These are phyloP conservation scores for Dicranocentrus wangi DNA, from an alignment of 2,888 invertebrate genomes.

Conservation along the genomic window DNA sequence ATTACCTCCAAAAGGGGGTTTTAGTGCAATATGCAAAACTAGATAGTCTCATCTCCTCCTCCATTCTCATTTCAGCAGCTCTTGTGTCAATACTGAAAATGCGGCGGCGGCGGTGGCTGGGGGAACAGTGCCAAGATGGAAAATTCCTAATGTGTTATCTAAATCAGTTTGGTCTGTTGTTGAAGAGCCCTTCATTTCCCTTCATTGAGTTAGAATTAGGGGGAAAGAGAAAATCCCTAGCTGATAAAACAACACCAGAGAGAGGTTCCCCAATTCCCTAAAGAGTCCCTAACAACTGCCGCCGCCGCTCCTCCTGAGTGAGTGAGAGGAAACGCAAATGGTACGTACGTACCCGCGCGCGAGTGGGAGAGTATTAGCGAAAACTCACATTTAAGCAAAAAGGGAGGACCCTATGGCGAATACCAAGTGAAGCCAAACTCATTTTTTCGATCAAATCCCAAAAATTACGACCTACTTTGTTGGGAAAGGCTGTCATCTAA, in stretches of 20 bases:
- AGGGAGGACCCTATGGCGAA: background rate
- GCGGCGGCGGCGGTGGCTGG: too few species aligned
- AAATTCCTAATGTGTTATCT: slow-evolving; percentile 21
- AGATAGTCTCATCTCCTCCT: too few species aligned
- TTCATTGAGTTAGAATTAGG: slow-evolving; percentile 3
- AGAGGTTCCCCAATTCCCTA: background rate
- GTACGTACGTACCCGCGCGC: background rate
- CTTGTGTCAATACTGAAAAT: too few species aligned
- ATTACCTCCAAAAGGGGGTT: background rate
- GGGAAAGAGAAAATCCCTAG: background rate
- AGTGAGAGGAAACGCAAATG: too few species aligned
- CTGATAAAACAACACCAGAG: background rate
- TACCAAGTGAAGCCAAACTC: slow-evolving; percentile 15
- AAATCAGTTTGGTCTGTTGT: slow-evolving; percentile 5
- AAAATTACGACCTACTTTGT: slow-evolving; percentile 24
- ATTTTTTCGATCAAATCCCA: slow-evolving; percentile 43
- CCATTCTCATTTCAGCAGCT: background rate
- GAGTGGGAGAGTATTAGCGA: background rate
- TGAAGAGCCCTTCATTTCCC: slow-evolving; percentile 13
- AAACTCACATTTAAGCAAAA: background rate
- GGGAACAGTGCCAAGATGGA: slow-evolving; percentile 23
- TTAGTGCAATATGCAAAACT: background rate
- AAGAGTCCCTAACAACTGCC: background rate
- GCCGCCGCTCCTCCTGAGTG: background rate
- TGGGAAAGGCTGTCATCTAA: slow-evolving; percentile 36